A percentile compares a stretch with the other conserved stretches of the same genome.
phyloP scores from a whole-genome alignment of 2,113 vertebrate species.

The Heterocephalus glaber region DNA sequence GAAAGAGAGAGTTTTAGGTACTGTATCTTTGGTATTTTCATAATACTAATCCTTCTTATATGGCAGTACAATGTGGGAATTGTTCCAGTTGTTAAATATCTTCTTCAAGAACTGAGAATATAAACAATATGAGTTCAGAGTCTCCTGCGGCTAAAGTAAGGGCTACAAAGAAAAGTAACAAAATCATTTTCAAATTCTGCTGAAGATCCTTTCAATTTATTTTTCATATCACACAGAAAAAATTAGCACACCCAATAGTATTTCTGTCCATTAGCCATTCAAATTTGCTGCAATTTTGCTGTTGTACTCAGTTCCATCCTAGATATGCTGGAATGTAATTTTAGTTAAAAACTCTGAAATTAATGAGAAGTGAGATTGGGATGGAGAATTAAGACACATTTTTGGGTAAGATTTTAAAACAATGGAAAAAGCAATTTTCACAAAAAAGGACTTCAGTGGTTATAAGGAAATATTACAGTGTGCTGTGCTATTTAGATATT shows the following conservation, averaged over 20 bases:
- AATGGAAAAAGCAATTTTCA: background rate
- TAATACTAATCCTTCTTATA: background rate
- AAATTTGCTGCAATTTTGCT: background rate
- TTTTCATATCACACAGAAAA: background rate
- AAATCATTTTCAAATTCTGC: background rate
- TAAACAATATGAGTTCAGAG: background rate
- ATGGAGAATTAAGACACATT: background rate
- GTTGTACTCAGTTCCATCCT: background rate
- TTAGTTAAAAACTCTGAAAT: background rate
- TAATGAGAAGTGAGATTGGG: background rate
- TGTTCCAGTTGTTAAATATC: background rate
- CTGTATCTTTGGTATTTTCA: background rate
- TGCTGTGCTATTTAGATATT: background rate
- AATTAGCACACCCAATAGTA: background rate
- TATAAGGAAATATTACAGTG: background rate
- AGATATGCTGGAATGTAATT: background rate
- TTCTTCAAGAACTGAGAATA: background rate
- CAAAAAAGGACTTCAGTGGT: background rate
- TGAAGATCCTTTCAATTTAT: background rate
- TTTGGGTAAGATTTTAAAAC: slow-evolving; percentile 1
- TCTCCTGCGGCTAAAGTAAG: background rate
- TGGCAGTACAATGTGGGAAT: background rate
- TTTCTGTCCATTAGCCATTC: background rate
- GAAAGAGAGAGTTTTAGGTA: background rate
- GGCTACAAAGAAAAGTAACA: background rate